Base-by-base conservation (phyloP, 2,797 vertebrate species). In the Cirrhinus mrigala region DNA sequence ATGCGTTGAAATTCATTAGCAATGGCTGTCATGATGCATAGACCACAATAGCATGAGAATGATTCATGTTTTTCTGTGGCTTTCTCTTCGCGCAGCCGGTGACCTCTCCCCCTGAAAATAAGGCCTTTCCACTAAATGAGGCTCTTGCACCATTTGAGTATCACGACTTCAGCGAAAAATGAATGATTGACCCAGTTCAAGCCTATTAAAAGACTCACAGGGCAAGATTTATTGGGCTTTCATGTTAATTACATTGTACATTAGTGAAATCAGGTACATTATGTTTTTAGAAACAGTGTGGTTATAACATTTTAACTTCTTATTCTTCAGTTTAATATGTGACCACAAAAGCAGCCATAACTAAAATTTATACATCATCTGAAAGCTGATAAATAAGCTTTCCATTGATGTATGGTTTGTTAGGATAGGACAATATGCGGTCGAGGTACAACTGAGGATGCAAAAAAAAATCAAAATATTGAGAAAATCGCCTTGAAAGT, bases 71-170 rank as follows among this genome's bases (percentile, higher is more conserved):
- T 74, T 52, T 79, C 81, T 79, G 79, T 33, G 52, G 73, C 58
- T 60, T 81, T 83, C 46, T 54, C 78, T 75, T 78, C 40, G 81
- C 29, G 44, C 85, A 87, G 70, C 46, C 74, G 52, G 70, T 90
- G 89, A 87, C 83, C 86, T 87, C 82, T 84, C 50, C 76, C 64
- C 71, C 66, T 52, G 29, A 73, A 73, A 60, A 80, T 48, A 86
- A 82, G 22, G 46, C 69, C 62, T 75, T 74, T 48, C 56, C 6
- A 62, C 70, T 78, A 66, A 86, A 66, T 58, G 37, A 37, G 62
- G 8, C 75, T n/a, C 46, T 87, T 29, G 11, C 75, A 83, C 29
- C 29, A 83, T 87, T 79, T 69, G 29, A 85, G 74, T 76, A 68
- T 78, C 40, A 52, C 56, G 22, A 80, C 33, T 68, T 82, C 27